Evolutionary conservation across 92 coral and sea anemone genomes (phyloP).

Genomic region (Parazoanthus darwini): DNA sequence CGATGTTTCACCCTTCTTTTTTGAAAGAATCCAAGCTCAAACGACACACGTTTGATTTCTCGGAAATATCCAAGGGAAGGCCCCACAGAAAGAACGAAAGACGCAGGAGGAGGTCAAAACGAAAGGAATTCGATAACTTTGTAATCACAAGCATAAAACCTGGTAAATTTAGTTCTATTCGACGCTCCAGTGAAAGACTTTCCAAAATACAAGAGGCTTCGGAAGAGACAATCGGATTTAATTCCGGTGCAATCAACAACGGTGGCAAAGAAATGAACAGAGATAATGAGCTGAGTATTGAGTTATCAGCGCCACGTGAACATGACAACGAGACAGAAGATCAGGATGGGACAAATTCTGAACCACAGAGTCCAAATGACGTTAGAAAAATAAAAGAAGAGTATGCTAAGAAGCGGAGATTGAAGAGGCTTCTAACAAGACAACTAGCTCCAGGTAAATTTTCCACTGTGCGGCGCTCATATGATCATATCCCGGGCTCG

Average conservation of each 20-base stretch:
- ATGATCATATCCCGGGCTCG: slow-evolving; percentile 55
- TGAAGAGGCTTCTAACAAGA: slow-evolving; percentile 54
- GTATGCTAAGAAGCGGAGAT: slow-evolving; percentile 44
- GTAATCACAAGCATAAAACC: slow-evolving; percentile 81
- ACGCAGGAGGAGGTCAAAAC: slow-evolving; percentile 52
- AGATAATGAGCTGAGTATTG: slow-evolving; percentile 6
- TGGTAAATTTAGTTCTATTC: slow-evolving; percentile 86
- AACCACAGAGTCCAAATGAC: slow-evolving; percentile 27
- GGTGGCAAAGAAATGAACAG: slow-evolving; percentile 17
- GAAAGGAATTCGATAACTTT: slow-evolving; percentile 84
- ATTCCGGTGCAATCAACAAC: slow-evolving; percentile 26
- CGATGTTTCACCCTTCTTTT: slow-evolving; percentile 42
- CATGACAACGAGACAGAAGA: slow-evolving; percentile 27
- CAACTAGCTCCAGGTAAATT: slow-evolving; percentile 70
- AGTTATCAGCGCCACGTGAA: not conserved
- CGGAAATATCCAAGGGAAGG: slow-evolving; percentile 65
- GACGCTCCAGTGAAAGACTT: slow-evolving; percentile 82
- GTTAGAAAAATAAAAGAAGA: slow-evolving; percentile 41
- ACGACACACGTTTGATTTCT: slow-evolving; percentile 82
- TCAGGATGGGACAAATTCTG: slow-evolving; percentile 35
- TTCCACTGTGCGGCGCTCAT: slow-evolving; percentile 76
- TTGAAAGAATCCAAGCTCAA: slow-evolving; percentile 45
- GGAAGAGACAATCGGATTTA: slow-evolving; percentile 63
- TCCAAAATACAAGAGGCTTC: slow-evolving; percentile 79
- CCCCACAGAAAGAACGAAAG: slow-evolving; percentile 48